Conservation (phyloP, 2,888 invertebrate species). For the Leptopilina myrica region DNA sequence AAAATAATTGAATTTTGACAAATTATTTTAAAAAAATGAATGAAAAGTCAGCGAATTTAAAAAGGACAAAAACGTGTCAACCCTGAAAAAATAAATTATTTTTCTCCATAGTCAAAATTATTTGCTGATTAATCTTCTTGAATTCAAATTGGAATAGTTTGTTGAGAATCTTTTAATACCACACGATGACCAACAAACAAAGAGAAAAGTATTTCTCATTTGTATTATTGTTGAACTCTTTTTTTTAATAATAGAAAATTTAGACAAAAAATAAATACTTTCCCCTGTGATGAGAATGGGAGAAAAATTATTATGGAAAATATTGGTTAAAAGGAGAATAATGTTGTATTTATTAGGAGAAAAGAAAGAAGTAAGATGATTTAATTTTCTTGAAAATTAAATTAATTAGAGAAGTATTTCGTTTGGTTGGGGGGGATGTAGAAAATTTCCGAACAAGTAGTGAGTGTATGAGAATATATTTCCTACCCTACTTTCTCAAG, state of each 20-base stretch:
- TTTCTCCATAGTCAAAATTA: too few species aligned
- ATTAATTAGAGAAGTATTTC: conserved; percentile 5
- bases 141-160: background rate
- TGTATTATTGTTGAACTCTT: background rate
- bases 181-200: background rate
- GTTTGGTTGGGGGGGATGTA: background rate
- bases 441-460: conserved; percentile 8
- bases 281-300: too few species aligned
- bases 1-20: too few species aligned
- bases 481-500: conserved; percentile 18
- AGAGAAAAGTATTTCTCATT: too few species aligned
- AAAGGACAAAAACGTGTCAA: too few species aligned
- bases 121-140: too few species aligned
- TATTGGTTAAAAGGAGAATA: background rate
- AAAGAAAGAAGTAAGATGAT: background rate
- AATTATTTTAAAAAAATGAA: too few species aligned
- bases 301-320: background rate
- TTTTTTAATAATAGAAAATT: too few species aligned
- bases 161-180: too few species aligned
- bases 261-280: too few species aligned
- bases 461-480: background rate
- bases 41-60: too few species aligned
- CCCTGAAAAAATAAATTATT: too few species aligned
- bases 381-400: background rate
- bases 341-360: background rate